These are phyloP conservation scores for Crossaster papposus DNA, from an alignment of 53 echinoderm and acorn worm genomes.

Conservation along the genomic window DNA sequence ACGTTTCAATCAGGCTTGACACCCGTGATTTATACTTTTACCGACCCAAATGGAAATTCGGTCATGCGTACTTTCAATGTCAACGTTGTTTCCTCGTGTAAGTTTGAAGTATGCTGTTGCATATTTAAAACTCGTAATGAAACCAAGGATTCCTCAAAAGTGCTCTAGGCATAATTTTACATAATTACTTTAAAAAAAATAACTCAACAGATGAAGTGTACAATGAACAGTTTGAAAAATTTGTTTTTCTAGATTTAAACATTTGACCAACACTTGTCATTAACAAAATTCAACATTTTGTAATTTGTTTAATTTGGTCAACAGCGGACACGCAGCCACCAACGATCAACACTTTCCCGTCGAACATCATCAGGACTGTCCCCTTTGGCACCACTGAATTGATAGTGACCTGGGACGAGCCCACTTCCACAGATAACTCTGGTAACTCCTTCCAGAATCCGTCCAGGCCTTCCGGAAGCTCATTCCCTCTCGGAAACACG, in stretches of 20 bases:
- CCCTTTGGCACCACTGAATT: conserved; percentile 17
- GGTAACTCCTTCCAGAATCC: conserved; percentile 29
- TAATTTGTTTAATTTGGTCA: too few species aligned
- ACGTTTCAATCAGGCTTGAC: conserved; percentile 39
- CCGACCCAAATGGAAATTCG: conserved; percentile 54
- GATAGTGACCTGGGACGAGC: conserved; percentile 54
- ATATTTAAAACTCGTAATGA: too few species aligned
- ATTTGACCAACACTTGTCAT: too few species aligned
- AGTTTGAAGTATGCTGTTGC: background rate
- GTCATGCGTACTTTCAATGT: conserved; percentile 61
- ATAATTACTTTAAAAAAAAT: too few species aligned
- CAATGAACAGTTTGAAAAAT: too few species aligned
- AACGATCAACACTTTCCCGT: conserved; percentile 41
- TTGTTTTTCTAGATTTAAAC: too few species aligned
- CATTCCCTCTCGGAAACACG: conserved; percentile 56
- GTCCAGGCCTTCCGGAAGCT: background rate
- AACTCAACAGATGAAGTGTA: too few species aligned
- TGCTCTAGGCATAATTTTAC: too few species aligned
- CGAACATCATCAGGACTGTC: conserved; percentile 45
- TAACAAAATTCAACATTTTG: too few species aligned
- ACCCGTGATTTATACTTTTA: conserved; percentile 50
- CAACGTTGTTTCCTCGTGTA: conserved; percentile 18
- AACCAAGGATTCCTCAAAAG: too few species aligned
- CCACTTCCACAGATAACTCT: conserved; percentile 64
- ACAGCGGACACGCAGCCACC: conserved; percentile 15